Conservation (phyloP, 2,797 vertebrate genomes). For the Pterois miles region DNA sequence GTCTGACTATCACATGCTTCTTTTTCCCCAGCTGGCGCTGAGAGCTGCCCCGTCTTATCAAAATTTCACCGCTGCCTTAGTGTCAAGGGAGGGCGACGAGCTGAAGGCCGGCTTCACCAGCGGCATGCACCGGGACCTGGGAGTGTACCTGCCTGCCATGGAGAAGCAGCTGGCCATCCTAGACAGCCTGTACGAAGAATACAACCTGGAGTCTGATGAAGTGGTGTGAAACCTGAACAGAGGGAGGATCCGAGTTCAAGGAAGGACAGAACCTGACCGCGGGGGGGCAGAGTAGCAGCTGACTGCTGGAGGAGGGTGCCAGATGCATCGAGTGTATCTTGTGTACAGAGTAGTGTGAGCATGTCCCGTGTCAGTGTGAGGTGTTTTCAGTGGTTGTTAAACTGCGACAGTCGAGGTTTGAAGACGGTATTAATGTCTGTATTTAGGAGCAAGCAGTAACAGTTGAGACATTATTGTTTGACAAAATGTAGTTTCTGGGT, state of each 20-base stretch:
- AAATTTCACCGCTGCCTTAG: conserved; percentile 91
- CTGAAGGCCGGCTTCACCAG: conserved; percentile 86
- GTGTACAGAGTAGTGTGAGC: conserved; percentile 45
- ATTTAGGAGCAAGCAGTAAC: conserved; percentile 22
- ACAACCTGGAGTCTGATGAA: conserved; percentile 96
- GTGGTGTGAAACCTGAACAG: conserved; percentile 87
- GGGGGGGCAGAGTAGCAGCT: conserved; percentile 3
- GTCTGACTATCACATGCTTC: not conserved
- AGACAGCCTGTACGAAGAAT: conserved; percentile 92
- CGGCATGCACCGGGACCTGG: conserved; percentile 92
- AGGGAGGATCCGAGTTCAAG: not conserved
- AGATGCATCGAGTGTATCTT: conserved; percentile 33
- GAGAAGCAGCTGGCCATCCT: conserved; percentile 92
- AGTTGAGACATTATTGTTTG: conserved; percentile 19
- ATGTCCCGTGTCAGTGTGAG: conserved; percentile 31
- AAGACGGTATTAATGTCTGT: conserved; percentile 40
- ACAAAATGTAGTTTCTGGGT: conserved; percentile 37
- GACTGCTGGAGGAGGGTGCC: conserved; percentile 24
- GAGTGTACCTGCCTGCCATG: conserved; percentile 94
- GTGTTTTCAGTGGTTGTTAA: conserved; percentile 39
- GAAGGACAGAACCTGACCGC: conserved; percentile 3
- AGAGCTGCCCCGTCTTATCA: conserved; percentile 93
- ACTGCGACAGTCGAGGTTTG: conserved; percentile 8
- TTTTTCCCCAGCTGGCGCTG: conserved; percentile 89
- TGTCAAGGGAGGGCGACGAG: conserved; percentile 88